Evolutionary conservation across 1,140 invertebrate species (phyloP).

Genomic region (Drosophila repleta): DNA sequence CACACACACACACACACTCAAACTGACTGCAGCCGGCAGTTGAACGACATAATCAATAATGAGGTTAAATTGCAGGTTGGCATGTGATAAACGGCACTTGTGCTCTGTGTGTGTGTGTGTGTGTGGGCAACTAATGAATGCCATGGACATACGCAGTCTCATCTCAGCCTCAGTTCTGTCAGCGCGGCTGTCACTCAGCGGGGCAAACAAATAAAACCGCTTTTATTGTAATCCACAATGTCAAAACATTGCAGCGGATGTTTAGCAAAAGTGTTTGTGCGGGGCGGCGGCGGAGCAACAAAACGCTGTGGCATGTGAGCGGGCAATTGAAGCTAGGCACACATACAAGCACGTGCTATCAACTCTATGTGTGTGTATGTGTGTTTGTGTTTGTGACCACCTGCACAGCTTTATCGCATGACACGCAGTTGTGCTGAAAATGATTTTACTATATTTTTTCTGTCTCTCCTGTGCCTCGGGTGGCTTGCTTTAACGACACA

Average conservation of each 20-base stretch:
- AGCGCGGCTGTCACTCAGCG: constrained; percentile 23
- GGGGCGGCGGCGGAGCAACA: constrained; percentile 14
- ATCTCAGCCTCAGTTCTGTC: constrained; percentile 9
- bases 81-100: constrained; percentile 67
- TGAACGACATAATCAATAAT: constrained; percentile 68
- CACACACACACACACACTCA: constrained; percentile 7
- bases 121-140: constrained; percentile 67
- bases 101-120: too few species aligned
- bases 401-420: constrained; percentile 71
- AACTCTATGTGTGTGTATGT: constrained; percentile 27
- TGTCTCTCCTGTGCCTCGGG: constrained; percentile 2
- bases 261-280: constrained; percentile 44
- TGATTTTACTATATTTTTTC: constrained; percentile 36
- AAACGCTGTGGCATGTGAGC: constrained; percentile 31
- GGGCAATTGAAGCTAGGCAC: constrained; percentile 36
- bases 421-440: constrained; percentile 62
- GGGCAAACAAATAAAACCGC: constrained; percentile 75
- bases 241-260: constrained; percentile 72
- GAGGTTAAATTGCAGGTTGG: constrained; percentile 63
- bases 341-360: constrained; percentile 4
- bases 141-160: constrained; percentile 40
- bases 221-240: constrained; percentile 80
- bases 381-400: constrained; percentile 43
- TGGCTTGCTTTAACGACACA: constrained; percentile 39
- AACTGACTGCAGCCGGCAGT: constrained; percentile 27